A percentile compares a stretch with the other conserved stretches of the same genome.
phyloP scores from a whole-genome alignment of 2,113 vertebrate genomes.

The Pterocles gutturalis region DNA sequence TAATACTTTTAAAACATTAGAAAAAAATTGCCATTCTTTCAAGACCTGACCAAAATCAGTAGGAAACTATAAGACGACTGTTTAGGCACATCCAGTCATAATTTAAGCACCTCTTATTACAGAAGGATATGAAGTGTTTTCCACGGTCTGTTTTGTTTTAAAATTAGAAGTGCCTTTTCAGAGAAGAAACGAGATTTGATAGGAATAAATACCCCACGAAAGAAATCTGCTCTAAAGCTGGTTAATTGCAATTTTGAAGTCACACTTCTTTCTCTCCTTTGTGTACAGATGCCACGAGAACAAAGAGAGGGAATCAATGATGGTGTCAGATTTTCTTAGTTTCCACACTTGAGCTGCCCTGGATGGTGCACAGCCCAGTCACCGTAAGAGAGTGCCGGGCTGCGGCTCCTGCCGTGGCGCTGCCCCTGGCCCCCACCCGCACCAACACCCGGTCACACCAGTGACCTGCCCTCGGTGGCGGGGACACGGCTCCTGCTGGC shows the following conservation, averaged over 20 bases:
- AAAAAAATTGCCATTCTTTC: conserved; percentile 44
- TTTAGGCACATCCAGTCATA: not conserved
- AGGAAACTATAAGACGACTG: not conserved
- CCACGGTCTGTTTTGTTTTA: not conserved
- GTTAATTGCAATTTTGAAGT: conserved; percentile 74
- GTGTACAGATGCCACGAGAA: conserved; percentile 32
- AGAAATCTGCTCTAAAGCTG: conserved; percentile 33
- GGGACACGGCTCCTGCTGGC: not conserved
- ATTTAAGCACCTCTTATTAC: not conserved
- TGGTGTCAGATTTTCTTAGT: conserved; percentile 63
- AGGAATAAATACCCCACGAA: not conserved
- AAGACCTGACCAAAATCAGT: conserved; percentile 36
- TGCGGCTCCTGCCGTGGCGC: not conserved
- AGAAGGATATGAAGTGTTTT: not conserved
- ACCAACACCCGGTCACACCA: not conserved
- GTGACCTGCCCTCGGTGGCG: not conserved
- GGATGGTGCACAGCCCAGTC: not conserved
- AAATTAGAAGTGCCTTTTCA: conserved; percentile 24
- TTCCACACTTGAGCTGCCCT: conserved; percentile 56
- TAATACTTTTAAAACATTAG: conserved; percentile 76
- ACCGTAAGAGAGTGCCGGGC: not conserved
- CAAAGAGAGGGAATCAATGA: conserved; percentile 73
- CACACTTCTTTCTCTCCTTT: conserved; percentile 54
- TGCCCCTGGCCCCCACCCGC: not conserved
- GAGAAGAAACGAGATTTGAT: not conserved